Base-by-base conservation (phyloP, 2,797 vertebrate species). In the Sorex maritimensis region DNA sequence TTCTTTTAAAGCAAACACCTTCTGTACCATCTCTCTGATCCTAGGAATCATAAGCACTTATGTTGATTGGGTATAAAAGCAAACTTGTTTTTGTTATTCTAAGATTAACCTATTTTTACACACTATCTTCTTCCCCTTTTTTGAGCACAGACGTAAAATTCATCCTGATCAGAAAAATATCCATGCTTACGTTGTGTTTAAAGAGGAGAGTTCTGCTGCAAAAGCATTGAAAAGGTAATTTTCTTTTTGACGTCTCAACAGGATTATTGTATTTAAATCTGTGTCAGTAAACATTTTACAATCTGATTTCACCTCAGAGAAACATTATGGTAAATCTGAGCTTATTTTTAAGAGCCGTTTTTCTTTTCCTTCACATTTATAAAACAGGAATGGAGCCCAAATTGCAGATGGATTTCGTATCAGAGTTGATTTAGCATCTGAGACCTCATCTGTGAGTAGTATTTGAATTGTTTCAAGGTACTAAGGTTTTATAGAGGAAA, bases 111-210 rank as follows among this genome's bases (percentile, higher is more conserved):
- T 7, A 82, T 80, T 93, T 94, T 95, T 71, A 82, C 12, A 82
- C 12, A 46, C 68, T 26, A 49, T 82, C 14, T 38, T n/a, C 69
- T 23, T 38, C 13, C 28, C 55, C 58, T 26, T 67, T 90, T 34
- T 67, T 4, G 49, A 12, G 55, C 94, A 2, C 96, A 99, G 99
- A 87, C 99, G 98, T 49, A 98, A 99, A 96, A 49, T 99, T 85
- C 99, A 99, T 95, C 99, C 99, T 0, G 98, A 99, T 73, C 98
- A 97, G 44, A 98, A 98, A 79, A 99, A 98, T n/a, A 52, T 99
- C 28, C 99, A 99, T 6, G 99, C 99, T 6, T 99, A 99, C 0
- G 93, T 99, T 3, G 99, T 99, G 34, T 99, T 99, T 94, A 98
- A 98, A 86, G 98, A 99, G 0, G 98, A 99, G 69, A 94, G 96